Conservation (phyloP, 2,113 vertebrate species). For the Morone saxatilis region DNA sequence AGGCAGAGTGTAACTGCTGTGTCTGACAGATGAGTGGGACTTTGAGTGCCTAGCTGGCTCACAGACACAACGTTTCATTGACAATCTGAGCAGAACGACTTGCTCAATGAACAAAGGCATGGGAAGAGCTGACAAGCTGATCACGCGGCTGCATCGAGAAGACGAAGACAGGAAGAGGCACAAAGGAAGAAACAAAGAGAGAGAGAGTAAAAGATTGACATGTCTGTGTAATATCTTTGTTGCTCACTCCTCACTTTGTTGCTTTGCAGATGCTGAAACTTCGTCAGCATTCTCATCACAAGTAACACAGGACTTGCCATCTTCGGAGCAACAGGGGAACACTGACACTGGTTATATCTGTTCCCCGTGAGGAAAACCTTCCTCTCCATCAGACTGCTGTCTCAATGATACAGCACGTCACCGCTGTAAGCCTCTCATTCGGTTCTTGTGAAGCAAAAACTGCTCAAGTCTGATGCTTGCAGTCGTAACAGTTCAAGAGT, state of each 20-base stretch:
- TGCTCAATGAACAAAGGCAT: slow-evolving; percentile 66
- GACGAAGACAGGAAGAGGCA: slow-evolving; percentile 40
- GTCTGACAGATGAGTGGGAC: slow-evolving; percentile 67
- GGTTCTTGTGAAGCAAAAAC: slow-evolving; percentile 20
- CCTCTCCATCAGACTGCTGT: slow-evolving; percentile 3
- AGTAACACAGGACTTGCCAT: slow-evolving; percentile 31
- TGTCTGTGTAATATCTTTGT: slow-evolving; percentile 48
- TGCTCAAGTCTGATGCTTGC: slow-evolving; percentile 25
- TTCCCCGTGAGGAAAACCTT: slow-evolving; percentile 40
- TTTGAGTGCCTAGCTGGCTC: slow-evolving; percentile 53
- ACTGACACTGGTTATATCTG: slow-evolving; percentile 12
- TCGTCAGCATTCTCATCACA: slow-evolving; percentile 28
- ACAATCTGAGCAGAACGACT: slow-evolving; percentile 62
- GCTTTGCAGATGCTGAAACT: slow-evolving; percentile 54
- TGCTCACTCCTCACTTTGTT: slow-evolving; percentile 33
- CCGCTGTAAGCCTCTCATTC: slow-evolving; percentile 12
- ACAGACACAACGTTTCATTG: slow-evolving; percentile 75
- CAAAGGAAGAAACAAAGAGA: slow-evolving; percentile 24
- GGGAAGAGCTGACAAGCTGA: slow-evolving; percentile 72
- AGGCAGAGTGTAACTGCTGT: slow-evolving; percentile 51
- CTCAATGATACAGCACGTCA: slow-evolving; percentile 14
- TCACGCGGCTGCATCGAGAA: slow-evolving; percentile 73
- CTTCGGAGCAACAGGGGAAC: slow-evolving; percentile 37
- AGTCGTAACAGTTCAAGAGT: slow-evolving; percentile 40
- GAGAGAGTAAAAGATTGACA: slow-evolving; percentile 26